Conservation (phyloP, 2,113 vertebrate species). For the Baryphthengus martii region DNA sequence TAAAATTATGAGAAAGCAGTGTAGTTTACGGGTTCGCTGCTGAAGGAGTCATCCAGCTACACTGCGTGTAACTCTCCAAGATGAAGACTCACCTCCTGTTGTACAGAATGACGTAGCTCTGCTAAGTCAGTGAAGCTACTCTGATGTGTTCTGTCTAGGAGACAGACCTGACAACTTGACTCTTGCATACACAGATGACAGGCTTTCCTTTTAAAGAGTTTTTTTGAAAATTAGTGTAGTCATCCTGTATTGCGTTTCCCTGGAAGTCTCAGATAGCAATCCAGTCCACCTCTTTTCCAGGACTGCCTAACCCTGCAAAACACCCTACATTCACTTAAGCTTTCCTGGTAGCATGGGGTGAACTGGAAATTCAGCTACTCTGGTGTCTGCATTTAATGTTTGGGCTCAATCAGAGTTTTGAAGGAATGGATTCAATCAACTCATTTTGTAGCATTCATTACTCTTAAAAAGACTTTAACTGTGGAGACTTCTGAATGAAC, state of each 20-base stretch:
- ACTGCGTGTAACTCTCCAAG: not conserved
- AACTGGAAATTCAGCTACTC: not conserved
- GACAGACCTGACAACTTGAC: not conserved
- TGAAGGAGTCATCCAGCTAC: not conserved
- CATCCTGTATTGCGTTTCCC: not conserved
- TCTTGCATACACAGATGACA: not conserved
- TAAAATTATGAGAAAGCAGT: not conserved
- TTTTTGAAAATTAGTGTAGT: not conserved
- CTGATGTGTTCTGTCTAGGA: not conserved
- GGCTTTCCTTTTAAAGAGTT: not conserved
- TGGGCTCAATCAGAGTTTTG: not conserved
- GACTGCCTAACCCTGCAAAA: not conserved
- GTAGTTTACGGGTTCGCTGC: not conserved
- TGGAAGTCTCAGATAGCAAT: not conserved
- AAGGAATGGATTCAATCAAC: not conserved
- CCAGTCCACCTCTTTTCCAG: not conserved
- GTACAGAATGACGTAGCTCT: not conserved
- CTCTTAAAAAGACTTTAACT: not conserved
- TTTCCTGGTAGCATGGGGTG: not conserved
- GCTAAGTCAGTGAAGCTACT: not conserved
- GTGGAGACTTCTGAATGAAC: not conserved
- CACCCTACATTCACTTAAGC: not conserved
- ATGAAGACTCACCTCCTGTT: accelerated
- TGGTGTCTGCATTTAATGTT: not conserved
- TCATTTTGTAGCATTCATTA: not conserved